Evolutionary conservation across 1,140 invertebrate genomes (phyloP).

Genomic region (Trissolcus basalis): DNA sequence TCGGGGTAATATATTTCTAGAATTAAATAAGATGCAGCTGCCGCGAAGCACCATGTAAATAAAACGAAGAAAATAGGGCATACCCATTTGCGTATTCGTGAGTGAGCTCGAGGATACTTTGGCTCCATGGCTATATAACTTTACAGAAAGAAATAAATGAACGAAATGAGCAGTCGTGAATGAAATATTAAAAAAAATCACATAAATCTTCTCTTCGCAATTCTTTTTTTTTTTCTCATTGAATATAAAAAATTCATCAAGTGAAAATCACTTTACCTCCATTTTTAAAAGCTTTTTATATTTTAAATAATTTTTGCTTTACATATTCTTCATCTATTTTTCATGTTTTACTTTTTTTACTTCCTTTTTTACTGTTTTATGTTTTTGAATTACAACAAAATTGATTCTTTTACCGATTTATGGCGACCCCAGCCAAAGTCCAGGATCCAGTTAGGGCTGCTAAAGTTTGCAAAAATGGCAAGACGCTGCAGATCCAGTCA

Average conservation of each 20-base stretch:
- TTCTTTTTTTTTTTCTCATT: too few relatives aligned
- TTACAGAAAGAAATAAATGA: slow-evolving; percentile 23
- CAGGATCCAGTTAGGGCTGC: slow-evolving; percentile 75
- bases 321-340: not conserved
- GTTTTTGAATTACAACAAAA: slow-evolving; percentile 4
- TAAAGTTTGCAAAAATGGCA: slow-evolving; percentile 75
- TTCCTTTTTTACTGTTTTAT: too few relatives aligned
- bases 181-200: slow-evolving; percentile 6
- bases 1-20: slow-evolving; percentile 56
- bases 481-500: slow-evolving; percentile 66
- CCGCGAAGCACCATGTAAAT: slow-evolving; percentile 54
- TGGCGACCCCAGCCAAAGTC: slow-evolving; percentile 76
- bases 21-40: slow-evolving; percentile 60
- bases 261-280: too few relatives aligned
- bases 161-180: slow-evolving; percentile 11
- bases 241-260: too few relatives aligned
- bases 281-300: not conserved
- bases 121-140: slow-evolving; percentile 60
- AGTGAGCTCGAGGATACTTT: slow-evolving; percentile 48
- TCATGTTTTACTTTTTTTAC: too few relatives aligned
- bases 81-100: slow-evolving; percentile 47
- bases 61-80: slow-evolving; percentile 47
- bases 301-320: not conserved
- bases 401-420: slow-evolving; percentile 73
- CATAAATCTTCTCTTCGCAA: not conserved